Evolutionary conservation across 2,113 vertebrate species (phyloP), one percentile per base, ranked within the genome.

Genomic region (Eurypyga helias): DNA sequence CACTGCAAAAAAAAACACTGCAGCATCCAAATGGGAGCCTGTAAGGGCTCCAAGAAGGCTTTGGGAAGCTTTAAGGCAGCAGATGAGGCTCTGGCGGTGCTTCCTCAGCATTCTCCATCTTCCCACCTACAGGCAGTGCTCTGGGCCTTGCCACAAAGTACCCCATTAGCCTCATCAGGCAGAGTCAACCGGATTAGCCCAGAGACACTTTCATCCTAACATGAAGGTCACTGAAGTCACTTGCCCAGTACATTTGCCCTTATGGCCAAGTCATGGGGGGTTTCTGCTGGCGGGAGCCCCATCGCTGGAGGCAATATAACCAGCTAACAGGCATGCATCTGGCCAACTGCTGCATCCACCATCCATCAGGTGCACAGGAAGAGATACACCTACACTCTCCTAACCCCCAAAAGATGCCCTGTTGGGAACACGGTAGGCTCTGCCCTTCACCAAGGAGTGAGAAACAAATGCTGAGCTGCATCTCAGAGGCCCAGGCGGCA

Each of bases 261-360:
- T 41, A 12, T 72, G 57, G 51, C 43, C 2, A 4, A 57, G 62
- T 20, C 33, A 72, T 0, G 0, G 7, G 21, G 18, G 34, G 48
- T 25, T 60, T 75, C 83, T 83, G 67, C 71, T 49, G 24, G 62
- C 79, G 6, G n/a, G 17, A 61, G 7, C 13, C 33, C 38, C 8
- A 12, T 5, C 2, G 4, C 71, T 33, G 28, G 36, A 82, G 48
- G 36, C 0, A 1, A 25, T 0, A 12, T 36, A 54, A 76, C 24
- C 7, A 3, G 57, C 11, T 71, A 70, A 58, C 3, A 4, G 45
- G 31, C 36, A 33, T 5, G 2, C 21, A 65, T 41, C 66, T 83
- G 36, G 36, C n/a, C 4, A 3, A 23, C 64, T 43, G 64, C 81
- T 54, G 28, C 36, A 61, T 26, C 66, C 29, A 23, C 10, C 52